Base-by-base conservation (phyloP, 2,113 vertebrate species). In the Nibea albiflora region DNA sequence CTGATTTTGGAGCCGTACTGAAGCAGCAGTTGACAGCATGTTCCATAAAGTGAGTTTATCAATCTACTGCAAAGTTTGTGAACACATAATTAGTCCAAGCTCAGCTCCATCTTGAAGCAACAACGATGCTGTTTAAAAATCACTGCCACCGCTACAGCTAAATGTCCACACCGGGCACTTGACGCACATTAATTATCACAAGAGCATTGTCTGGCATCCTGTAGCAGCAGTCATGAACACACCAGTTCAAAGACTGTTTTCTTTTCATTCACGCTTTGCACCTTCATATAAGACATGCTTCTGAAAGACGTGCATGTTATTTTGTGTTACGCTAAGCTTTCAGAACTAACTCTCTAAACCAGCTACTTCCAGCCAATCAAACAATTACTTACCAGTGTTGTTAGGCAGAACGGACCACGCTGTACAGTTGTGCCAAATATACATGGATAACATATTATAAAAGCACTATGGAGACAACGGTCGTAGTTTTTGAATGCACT, bases 371-470 rank as follows among this genome's bases (percentile, higher is more conserved):
- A 39, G 49, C 26, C 65, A 78, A 1, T 81, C 15, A 76, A 63
- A 67, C 8, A 5, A 4, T 26, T 39, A 8, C 26, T 22, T 50
- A 42, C 15, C 17, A 49, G 64, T 73, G 82, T 75, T 74, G 49
- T 4, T 17, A 26, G 50, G 26, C 28, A 46, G 26, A 70, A 52
- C 68, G 35, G 57, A 54, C 68, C 9, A 16, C 17, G 44, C 49
- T 83, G 17, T 50, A 68, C 19, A 73, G 68, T 70, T 65, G 76
- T 90, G 86, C 87, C 89, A 93, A 90, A 93, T 67, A 22, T 81
- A 57, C 12, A 14, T 70, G 26, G 2, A 39, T n/a, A 22, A 54
- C 16, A 60, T 28, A 64, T 60, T 62, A 15, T 58, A 63, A 54
- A 14, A 76, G n/a, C 26, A 49, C 53, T 74, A 61, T 54, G 31